Conservation (phyloP, 2,113 vertebrate genomes). For the Pica pica region DNA sequence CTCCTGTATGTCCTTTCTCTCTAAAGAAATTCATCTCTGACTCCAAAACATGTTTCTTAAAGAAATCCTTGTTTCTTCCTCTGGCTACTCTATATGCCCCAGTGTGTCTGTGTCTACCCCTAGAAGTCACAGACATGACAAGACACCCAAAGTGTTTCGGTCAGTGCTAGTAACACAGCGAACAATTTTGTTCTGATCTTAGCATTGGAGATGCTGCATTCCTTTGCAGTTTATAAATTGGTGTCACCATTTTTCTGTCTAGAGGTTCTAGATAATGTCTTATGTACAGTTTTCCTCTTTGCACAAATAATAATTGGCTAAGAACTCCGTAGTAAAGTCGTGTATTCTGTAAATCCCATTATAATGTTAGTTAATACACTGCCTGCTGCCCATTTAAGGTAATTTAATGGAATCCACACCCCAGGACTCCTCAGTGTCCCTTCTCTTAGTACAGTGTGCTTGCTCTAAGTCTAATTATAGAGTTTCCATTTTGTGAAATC, state of each 20-base stretch:
- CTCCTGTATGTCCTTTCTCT: not conserved
- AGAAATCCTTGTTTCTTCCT: not conserved
- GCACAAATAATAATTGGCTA: not conserved
- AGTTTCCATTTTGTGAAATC: constrained; percentile 33
- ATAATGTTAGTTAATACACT: not conserved
- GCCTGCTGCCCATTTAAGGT: not conserved
- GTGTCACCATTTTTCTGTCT: not conserved
- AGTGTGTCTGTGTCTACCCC: not conserved
- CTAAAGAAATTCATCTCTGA: not conserved
- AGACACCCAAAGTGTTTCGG: not conserved
- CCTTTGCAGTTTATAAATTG: not conserved
- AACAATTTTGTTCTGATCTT: not conserved
- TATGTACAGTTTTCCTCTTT: not conserved
- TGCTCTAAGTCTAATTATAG: constrained; percentile 34
- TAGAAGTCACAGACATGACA: not conserved
- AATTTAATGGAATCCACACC: not conserved
- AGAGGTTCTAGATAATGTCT: not conserved
- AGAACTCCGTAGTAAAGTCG: not conserved
- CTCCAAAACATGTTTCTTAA: not conserved
- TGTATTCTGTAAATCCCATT: constrained; percentile 6
- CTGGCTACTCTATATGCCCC: rapidly evolving
- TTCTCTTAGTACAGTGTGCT: not conserved
- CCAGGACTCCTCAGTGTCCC: not conserved
- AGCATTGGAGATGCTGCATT: not conserved
- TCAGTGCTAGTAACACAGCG: not conserved